These are phyloP conservation scores for Tortrix viridana DNA, from an alignment of 2,888 invertebrate genomes.

Conservation along the genomic window DNA sequence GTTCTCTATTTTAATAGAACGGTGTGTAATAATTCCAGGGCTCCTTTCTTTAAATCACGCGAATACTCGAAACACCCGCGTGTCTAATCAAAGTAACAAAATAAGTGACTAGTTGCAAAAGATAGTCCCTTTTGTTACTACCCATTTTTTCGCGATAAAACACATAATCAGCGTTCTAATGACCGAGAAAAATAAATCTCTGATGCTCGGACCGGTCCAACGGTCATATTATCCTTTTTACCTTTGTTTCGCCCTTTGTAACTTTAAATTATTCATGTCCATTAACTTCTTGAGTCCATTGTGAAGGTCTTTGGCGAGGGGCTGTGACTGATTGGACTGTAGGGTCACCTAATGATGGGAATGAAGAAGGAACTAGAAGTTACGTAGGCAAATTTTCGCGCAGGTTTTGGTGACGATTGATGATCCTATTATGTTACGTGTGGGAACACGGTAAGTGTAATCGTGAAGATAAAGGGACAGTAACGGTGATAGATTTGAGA, in stretches of 20 bases:
- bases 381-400: slow-evolving; percentile 39
- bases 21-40: no score
- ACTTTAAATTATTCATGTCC: slow-evolving; percentile 70
- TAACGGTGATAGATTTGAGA: neutral
- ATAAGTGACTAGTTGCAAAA: neutral
- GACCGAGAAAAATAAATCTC: slow-evolving; percentile 62
- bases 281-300: slow-evolving; percentile 76
- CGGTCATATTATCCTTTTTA: slow-evolving; percentile 77
- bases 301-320: slow-evolving; percentile 73
- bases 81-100: neutral
- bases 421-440: slow-evolving; percentile 17
- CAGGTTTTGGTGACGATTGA: slow-evolving; percentile 30
- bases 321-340: slow-evolving; percentile 75
- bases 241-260: slow-evolving; percentile 77
- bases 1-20: no score
- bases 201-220: slow-evolving; percentile 70
- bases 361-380: slow-evolving; percentile 51
- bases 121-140: neutral
- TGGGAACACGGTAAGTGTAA: slow-evolving; percentile 14
- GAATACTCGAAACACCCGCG: neutral
- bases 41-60: no score
- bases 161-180: slow-evolving; percentile 41
- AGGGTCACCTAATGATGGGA: slow-evolving; percentile 60
- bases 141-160: slow-evolving; percentile 14
- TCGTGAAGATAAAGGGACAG: neutral